Percentiles rank a stretch among this genome's conserved stretches.
Evolutionary conservation across 2,888 invertebrate genomes (phyloP).

Genomic region (Ophonus ardosiacus): DNA sequence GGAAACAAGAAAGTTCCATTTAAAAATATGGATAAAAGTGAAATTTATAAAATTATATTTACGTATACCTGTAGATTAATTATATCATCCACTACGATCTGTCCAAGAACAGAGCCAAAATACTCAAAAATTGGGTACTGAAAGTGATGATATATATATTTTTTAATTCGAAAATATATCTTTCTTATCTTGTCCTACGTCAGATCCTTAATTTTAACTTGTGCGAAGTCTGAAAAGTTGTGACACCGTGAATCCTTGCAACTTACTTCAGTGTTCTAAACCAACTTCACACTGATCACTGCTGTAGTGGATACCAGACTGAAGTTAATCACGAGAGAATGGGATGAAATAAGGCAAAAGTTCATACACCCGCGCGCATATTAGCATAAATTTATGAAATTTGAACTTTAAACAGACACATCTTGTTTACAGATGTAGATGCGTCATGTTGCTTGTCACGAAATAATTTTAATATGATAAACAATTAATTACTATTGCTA

Average conservation of each 20-base stretch:
- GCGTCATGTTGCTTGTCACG: slow-evolving; percentile 16
- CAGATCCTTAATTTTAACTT: background rate
- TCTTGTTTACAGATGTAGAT: slow-evolving; percentile 18
- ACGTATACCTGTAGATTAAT: no score
- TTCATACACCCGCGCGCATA: slow-evolving; percentile 14
- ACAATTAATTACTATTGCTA: background rate
- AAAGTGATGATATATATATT: no score
- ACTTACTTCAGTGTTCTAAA: background rate
- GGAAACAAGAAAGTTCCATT: no score
- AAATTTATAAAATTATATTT: no score
- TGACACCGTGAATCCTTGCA: background rate
- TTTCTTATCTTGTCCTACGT: background rate
- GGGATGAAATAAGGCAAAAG: slow-evolving; percentile 24
- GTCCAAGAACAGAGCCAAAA: no score
- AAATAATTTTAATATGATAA: background rate
- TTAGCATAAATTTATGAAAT: slow-evolving; percentile 17
- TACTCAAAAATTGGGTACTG: no score
- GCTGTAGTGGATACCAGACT: background rate
- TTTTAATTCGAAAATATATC: background rate
- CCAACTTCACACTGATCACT: slow-evolving; percentile 24
- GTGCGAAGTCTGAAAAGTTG: background rate
- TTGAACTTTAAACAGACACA: slow-evolving; percentile 31
- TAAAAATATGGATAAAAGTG: no score
- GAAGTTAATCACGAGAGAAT: background rate
- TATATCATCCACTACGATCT: no score